Evolutionary conservation across 2,888 invertebrate genomes (phyloP).

Genomic region (Protodeltote pygarga): DNA sequence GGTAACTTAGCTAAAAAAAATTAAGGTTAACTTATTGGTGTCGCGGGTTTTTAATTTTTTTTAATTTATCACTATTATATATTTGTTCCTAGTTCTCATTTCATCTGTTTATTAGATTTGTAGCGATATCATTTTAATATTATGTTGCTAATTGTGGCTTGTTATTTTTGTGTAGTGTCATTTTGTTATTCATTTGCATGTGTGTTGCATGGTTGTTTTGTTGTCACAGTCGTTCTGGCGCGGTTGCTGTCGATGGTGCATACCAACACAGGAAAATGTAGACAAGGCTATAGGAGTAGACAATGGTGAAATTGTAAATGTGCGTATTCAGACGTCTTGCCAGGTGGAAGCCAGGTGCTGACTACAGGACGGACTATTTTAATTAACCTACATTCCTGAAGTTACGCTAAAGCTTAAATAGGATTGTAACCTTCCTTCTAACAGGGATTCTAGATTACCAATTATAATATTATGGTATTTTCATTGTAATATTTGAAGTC

Average conservation of each 20-base stretch:
- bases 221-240: constrained; percentile 80
- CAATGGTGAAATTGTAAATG: constrained; percentile 65
- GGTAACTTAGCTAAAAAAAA: too few species aligned
- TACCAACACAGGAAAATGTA: constrained; percentile 66
- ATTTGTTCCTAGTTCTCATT: too few species aligned
- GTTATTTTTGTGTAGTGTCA: constrained; percentile 52
- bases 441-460: too few species aligned
- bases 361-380: constrained; percentile 25
- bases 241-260: constrained; percentile 79
- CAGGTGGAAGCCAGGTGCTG: constrained; percentile 38
- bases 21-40: too few species aligned
- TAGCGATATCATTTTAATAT: constrained; percentile 18
- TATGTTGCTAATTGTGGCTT: constrained; percentile 39
- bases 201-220: constrained; percentile 80
- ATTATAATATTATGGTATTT: too few species aligned
- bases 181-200: constrained; percentile 64
- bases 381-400: constrained; percentile 31
- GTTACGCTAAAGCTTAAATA: too few species aligned
- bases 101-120: too few species aligned
- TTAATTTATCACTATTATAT: too few species aligned
- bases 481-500: too few species aligned
- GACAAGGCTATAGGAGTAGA: constrained; percentile 69
- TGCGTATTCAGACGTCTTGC: constrained; percentile 66
- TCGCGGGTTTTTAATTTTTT: too few species aligned
- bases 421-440: too few species aligned